Base-by-base conservation (phyloP, 2,797 vertebrate species). In the Adelosebastes latens region DNA sequence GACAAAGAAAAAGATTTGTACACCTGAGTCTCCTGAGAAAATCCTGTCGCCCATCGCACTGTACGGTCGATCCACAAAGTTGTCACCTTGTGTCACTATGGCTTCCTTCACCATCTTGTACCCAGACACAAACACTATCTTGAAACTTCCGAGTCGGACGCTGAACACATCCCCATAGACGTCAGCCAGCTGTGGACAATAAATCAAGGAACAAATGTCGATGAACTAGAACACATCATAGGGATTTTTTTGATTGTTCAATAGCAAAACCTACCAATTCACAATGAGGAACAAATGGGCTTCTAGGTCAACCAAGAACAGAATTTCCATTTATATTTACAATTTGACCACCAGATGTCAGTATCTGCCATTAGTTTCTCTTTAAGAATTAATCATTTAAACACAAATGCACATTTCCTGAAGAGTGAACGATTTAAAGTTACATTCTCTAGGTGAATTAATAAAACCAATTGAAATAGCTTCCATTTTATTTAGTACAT, bases 21-120 rank as follows among this genome's bases (percentile, higher is more conserved):
- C 73, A 97, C 97, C 96, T 81, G 75, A 6, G 0, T 6, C 67
- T 1, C 75, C 85, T 6, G 58, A 71, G 66, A 92, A 95, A 12
- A 93, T 0, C 8, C 85, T 89, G 0, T 55, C 2, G 0, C 4
- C 0, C 0, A 92, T 0, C 18, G 94, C 83, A 2, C 53, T 0
- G 1, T 67, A 0, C 0, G 96, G 96, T 1, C 96, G 95, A 12
- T 90, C 94, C 2, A 92, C 9, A 88, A 97, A 96, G 75, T 88
- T 91, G 4, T 96, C 93, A 0, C 88, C 95, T 79, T 96, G 95
- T 60, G 89, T 89, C 31, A 96, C 71, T 0, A 97, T 88, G 22
- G 87, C 94, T 79, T 97, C 96, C 73, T 95, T 97, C 53, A 96
- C 68, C 92, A 96, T 77, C 52, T 84, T 88, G 53, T 96, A 90